Conservation (phyloP, 1,140 invertebrate species). For the Tyrophagus putrescentiae region DNA sequence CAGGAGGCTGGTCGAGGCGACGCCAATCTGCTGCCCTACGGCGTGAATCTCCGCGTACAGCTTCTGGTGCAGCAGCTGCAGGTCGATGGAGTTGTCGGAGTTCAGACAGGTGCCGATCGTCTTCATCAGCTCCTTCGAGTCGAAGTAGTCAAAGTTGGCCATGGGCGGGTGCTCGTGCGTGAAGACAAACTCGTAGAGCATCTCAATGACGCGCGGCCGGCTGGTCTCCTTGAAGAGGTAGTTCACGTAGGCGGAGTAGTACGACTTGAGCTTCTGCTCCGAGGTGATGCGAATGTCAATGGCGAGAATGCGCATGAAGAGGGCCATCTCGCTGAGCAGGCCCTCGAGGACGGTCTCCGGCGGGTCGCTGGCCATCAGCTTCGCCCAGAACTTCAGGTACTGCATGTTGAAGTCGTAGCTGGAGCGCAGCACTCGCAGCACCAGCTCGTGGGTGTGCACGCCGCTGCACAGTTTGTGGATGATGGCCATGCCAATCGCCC, state of each 20-base stretch:
- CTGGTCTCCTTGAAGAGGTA: constrained; percentile 21
- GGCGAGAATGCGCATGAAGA: constrained; percentile 21
- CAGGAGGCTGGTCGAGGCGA: constrained; percentile 20
- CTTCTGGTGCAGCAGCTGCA: constrained; percentile 22
- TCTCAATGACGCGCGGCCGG: constrained; percentile 12
- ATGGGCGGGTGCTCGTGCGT: constrained; percentile 17
- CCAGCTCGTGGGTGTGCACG: constrained; percentile 14
- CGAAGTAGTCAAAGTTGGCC: constrained; percentile 24
- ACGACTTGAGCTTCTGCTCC: constrained; percentile 22
- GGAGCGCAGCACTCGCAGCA: constrained; percentile 22
- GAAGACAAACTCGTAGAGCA: constrained; percentile 17
- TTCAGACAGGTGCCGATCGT: constrained; percentile 13
- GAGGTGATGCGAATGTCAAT: constrained; percentile 22
- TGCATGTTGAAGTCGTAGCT: constrained; percentile 22
- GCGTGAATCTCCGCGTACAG: constrained; percentile 21
- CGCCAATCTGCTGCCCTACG: constrained; percentile 21
- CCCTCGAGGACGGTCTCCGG: neutral
- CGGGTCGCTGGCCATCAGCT: neutral
- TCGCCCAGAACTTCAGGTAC: constrained; percentile 18
- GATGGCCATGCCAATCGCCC: constrained; percentile 21
- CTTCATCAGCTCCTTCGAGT: constrained; percentile 24
- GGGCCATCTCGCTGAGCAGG: constrained; percentile 17
- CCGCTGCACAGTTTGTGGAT: constrained; percentile 22
- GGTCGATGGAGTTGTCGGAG: constrained; percentile 14
- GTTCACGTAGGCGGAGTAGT: constrained; percentile 19